phyloP scores from a whole-genome alignment of 2,888 invertebrate genomes.

The Microplitis manilae region DNA sequence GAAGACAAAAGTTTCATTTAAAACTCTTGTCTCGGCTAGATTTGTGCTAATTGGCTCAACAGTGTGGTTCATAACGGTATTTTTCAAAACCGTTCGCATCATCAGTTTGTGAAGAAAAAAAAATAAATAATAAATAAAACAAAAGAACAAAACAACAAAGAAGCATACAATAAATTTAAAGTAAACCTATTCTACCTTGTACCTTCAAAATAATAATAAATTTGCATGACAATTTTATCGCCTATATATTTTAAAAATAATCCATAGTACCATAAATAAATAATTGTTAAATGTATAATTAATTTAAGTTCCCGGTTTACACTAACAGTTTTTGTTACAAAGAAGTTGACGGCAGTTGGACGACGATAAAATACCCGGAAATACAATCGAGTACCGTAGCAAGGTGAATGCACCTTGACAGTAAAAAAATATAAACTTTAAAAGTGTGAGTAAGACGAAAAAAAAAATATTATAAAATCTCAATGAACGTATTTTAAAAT shows the following conservation, averaged over 20 bases:
- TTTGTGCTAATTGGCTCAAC: slow-evolving; percentile 34
- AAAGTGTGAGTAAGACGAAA: neutral
- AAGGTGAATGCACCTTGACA: slow-evolving; percentile 38
- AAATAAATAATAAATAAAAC: slow-evolving; percentile 7
- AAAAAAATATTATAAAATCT: neutral
- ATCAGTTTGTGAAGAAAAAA: slow-evolving; percentile 19
- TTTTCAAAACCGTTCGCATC: slow-evolving; percentile 39
- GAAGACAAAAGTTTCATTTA: slow-evolving; percentile 15
- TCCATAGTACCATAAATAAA: slow-evolving; percentile 2
- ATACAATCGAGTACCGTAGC: slow-evolving; percentile 38
- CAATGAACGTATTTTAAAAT: slow-evolving; percentile 32
- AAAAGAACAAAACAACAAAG: neutral
- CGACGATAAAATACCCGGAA: slow-evolving; percentile 34
- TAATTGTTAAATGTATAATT: neutral
- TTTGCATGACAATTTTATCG: slow-evolving; percentile 2
- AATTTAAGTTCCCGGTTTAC: slow-evolving; percentile 14
- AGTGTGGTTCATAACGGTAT: slow-evolving; percentile 31
- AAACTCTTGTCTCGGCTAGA: slow-evolving; percentile 19
- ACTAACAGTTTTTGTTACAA: slow-evolving; percentile 22
- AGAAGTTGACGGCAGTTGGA: slow-evolving; percentile 28
- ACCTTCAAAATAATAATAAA: neutral
- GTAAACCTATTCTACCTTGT: neutral
- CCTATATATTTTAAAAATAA: neutral
- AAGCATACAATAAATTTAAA: slow-evolving; percentile 2
- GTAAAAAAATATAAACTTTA: slow-evolving; percentile 19